Percentiles rank a stretch among this genome's conserved stretches.
Evolutionary conservation across 2,888 invertebrate species (phyloP).

Genomic region (Heliconius cydno): DNA sequence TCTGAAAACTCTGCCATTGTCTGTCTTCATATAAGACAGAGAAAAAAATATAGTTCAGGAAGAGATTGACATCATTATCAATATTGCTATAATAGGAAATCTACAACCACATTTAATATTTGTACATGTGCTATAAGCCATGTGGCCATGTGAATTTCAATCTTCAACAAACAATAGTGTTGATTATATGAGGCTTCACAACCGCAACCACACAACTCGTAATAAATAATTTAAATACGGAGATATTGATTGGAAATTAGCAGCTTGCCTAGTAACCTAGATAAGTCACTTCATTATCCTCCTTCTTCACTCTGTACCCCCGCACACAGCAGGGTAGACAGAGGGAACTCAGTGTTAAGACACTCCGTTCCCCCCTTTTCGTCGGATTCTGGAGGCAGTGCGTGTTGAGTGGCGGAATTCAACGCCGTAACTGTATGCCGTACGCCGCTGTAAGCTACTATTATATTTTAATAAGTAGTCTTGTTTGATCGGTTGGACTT

Average conservation of each 20-base stretch:
- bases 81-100: neutral
- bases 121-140: neutral
- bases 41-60: neutral
- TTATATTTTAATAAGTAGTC: no score
- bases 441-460: no score
- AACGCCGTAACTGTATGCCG: no score
- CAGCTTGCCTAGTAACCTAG: neutral
- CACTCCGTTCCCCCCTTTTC: no score
- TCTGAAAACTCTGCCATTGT: no score
- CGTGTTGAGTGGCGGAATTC: no score
- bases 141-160: conserved; percentile 10
- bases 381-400: no score
- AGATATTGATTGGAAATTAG: neutral
- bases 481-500: no score
- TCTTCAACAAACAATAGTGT: conserved; percentile 4
- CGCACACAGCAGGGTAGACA: no score
- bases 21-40: no score
- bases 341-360: no score
- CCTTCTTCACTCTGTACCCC: no score
- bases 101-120: neutral
- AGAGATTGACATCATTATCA: neutral
- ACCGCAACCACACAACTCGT: neutral
- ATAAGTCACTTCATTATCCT: neutral
- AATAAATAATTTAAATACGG: neutral
- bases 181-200: neutral